These are phyloP conservation scores for Cephus nigrinus DNA, from an alignment of 2,888 invertebrate genomes.

Conservation along the genomic window DNA sequence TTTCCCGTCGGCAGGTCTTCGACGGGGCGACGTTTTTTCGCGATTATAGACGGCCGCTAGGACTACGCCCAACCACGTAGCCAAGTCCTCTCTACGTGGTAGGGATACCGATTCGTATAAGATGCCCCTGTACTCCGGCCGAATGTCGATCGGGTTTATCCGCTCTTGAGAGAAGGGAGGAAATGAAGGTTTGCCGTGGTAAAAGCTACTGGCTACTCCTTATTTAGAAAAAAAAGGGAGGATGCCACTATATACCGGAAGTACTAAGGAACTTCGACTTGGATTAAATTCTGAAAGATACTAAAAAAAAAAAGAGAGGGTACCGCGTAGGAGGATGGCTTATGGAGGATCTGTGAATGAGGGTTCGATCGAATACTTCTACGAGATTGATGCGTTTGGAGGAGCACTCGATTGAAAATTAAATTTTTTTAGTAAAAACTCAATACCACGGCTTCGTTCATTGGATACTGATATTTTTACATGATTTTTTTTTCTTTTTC, in stretches of 20 bases:
- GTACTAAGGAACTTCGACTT: background rate
- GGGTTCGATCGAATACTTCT: background rate
- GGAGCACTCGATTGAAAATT: background rate
- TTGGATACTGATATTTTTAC: background rate
- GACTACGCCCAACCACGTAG: background rate
- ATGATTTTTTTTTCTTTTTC: background rate
- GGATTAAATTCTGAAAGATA: background rate
- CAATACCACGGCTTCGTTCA: background rate
- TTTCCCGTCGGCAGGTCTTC: background rate
- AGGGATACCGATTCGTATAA: background rate
- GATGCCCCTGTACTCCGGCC: background rate
- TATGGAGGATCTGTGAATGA: background rate
- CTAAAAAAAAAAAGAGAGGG: background rate
- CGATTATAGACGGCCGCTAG: background rate
- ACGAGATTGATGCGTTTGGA: background rate
- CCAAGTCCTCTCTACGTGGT: background rate
- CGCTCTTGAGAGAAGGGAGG: background rate
- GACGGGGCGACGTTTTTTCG: background rate
- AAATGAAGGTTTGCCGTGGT: background rate
- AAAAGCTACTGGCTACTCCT: background rate
- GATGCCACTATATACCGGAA: background rate
- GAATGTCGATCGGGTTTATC: background rate
- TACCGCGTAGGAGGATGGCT: background rate
- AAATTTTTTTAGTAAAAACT: background rate
- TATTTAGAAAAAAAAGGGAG: background rate